phyloP scores from a whole-genome alignment of 2,888 invertebrate genomes.

The Drosophila mayaguana region DNA sequence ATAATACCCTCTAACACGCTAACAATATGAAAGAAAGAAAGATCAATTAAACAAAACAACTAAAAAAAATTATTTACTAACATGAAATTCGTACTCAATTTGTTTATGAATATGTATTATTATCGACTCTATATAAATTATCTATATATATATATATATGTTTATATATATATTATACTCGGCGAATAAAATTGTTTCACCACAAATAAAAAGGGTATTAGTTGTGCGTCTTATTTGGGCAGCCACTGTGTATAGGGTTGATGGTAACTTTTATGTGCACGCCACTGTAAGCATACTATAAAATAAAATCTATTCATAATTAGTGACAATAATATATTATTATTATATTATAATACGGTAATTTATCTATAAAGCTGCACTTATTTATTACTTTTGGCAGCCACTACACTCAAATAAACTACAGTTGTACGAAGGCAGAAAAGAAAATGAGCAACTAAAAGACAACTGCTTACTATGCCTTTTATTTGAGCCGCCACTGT shows the following conservation, averaged over 20 bases:
- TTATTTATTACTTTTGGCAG: no score
- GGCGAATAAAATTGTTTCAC: conserved; percentile 59
- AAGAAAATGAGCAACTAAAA: neutral
- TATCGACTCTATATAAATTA: conserved; percentile 59
- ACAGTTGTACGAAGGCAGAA: neutral
- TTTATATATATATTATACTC: conserved; percentile 62
- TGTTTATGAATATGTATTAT: conserved; percentile 74
- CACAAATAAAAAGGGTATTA: conserved; percentile 12
- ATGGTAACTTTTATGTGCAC: neutral
- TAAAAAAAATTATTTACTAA: conserved; percentile 53
- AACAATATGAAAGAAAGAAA: conserved; percentile 32
- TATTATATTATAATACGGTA: neutral
- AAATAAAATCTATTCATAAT: neutral
- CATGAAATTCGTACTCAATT: conserved; percentile 65
- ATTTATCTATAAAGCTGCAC: no score
- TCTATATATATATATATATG: conserved; percentile 56
- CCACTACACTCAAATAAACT: no score
- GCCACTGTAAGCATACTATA: conserved; percentile 5
- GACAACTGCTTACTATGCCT: neutral
- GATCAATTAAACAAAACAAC: conserved; percentile 61
- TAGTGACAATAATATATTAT: neutral
- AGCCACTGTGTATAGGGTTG: conserved; percentile 1
- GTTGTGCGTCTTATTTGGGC: conserved; percentile 26
- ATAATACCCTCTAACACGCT: conserved; percentile 61
- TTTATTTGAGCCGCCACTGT: neutral